Base-by-base conservation (phyloP, 2,797 vertebrate species). In the Bucorvus abyssinicus region DNA sequence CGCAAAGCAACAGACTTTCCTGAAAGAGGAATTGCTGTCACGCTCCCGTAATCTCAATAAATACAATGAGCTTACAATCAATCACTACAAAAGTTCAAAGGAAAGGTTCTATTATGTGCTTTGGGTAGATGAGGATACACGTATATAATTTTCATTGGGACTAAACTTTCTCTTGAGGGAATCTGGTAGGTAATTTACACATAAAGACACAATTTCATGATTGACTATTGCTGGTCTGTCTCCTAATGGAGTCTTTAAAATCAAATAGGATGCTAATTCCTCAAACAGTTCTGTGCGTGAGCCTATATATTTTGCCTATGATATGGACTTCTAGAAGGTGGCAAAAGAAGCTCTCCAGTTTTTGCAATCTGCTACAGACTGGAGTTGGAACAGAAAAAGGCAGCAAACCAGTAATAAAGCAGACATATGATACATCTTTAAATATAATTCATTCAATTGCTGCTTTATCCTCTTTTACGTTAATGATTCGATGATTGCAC, bases 11-110 rank as follows among this genome's bases (percentile, higher is more conserved):
- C 57, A 36, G 73, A 86, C 57, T 84, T 97, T 96, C 76, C 89
- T 95, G 80, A 89, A 95, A 95, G 44, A 95, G 52, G 56, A 97
- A 96, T 26, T 91, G 77, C 55, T 95, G 80, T 94, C 75, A 89
- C 80, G 86, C 78, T 93, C 93, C 53, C 30, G 7, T 77, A 95
- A 95, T 94, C 93, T 95, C 73, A 96, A 70, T 89, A 94, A 97
- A 95, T 76, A 94, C 45, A 93, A 64, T n/a, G 22, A 74, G 57
- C 9, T 92, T 90, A 84, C 52, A 86, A 68, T 42, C 84, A 90
- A 80, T 94, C 45, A 94, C 61, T 84, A 47, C 60, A 82, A 78
- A 88, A 68, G 53, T 88, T 96, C 80, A 95, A 78, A 95, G 44
- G 45, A 94, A 92, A 77, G 63, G 61, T 83, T 86, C 61, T 18